A percentile compares a stretch with the other conserved stretches of the same genome.
phyloP scores from a whole-genome alignment of 2,888 invertebrate genomes.

The Microplitis manilae region DNA sequence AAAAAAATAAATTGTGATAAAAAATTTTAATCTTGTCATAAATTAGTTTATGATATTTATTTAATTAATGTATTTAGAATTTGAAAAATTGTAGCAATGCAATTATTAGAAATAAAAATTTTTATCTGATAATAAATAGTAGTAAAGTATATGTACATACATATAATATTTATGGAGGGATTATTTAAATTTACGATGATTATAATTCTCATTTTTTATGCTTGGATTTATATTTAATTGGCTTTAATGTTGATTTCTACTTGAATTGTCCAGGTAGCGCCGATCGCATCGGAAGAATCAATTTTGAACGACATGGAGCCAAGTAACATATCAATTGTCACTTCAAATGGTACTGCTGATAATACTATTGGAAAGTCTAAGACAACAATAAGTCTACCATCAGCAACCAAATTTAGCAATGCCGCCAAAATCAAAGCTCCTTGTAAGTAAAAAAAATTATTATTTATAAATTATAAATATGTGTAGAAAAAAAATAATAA shows the following conservation, averaged over 20 bases:
- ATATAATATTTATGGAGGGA: neutral
- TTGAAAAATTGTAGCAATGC: neutral
- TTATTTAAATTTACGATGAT: neutral
- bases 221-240: neutral
- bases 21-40: neutral
- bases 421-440: constrained; percentile 57
- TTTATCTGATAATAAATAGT: neutral
- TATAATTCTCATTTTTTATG: neutral
- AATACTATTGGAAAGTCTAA: constrained; percentile 52
- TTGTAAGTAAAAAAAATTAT: constrained; percentile 55
- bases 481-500: neutral
- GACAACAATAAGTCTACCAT: constrained; percentile 54
- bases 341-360: constrained; percentile 56
- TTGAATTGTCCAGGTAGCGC: constrained; percentile 28
- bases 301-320: constrained; percentile 57
- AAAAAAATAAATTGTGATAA: neutral
- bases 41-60: too few relatives aligned
- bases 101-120: neutral
- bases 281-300: constrained; percentile 30
- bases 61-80: too few relatives aligned
- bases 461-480: neutral
- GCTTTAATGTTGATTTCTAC: neutral
- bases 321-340: constrained; percentile 59
- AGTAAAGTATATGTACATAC: too few relatives aligned
- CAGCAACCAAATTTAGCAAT: constrained; percentile 52